Percentiles rank a stretch among this genome's conserved stretches.
Conservation (phyloP, 2,113 vertebrate genomes). For the Prinia subflava region DNA sequence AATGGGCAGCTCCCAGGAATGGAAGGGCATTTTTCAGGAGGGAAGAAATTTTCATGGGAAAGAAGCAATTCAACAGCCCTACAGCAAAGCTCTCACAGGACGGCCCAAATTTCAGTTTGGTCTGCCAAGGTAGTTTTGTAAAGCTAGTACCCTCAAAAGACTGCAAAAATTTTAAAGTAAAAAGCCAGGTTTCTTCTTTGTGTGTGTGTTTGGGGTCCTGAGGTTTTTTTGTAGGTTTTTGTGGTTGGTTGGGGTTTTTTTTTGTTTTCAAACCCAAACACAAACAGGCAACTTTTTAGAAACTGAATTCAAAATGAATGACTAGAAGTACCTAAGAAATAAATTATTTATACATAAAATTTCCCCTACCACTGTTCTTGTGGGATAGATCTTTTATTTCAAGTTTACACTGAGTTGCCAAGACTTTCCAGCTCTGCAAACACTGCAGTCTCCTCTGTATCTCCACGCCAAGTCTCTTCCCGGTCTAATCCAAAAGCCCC, state of each 20-base stretch:
- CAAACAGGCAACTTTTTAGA: not conserved
- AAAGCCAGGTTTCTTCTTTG: not conserved
- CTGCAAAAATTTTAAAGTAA: not conserved
- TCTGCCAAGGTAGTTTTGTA: not conserved
- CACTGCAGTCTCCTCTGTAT: not conserved
- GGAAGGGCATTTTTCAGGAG: not conserved
- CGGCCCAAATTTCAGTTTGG: not conserved
- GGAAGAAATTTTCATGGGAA: not conserved
- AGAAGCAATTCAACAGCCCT: not conserved
- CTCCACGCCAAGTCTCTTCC: not conserved
- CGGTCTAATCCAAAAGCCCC: accelerated
- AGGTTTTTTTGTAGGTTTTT: accelerated
- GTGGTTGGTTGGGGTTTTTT: not conserved
- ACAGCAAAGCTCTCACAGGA: not conserved
- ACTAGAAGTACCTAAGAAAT: not conserved
- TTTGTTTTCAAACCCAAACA: not conserved
- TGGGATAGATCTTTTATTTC: not conserved
- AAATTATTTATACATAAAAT: not conserved
- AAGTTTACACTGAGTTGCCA: not conserved
- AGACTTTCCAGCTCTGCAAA: not conserved
- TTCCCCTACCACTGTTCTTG: not conserved
- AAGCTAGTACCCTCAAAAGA: not conserved
- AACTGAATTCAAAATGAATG: not conserved
- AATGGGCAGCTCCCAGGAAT: not conserved
- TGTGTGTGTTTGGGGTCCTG: no score